These are phyloP conservation scores for Hesperophylax magnus DNA, from an alignment of 1,140 invertebrate species.

Conservation along the genomic window DNA sequence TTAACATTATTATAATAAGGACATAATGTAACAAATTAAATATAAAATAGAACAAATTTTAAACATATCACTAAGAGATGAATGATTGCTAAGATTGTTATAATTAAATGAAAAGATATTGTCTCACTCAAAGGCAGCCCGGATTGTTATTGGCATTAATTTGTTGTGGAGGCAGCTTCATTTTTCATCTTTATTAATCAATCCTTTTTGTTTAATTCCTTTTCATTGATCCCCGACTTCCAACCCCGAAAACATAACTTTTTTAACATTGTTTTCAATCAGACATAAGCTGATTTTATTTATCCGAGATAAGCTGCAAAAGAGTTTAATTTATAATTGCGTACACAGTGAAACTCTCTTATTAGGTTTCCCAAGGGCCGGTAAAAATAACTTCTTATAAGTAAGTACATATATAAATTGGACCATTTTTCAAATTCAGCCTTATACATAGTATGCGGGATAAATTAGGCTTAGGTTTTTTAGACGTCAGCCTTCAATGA, in stretches of 20 bases:
- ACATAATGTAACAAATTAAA: slow-evolving; percentile 32
- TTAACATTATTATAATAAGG: slow-evolving; percentile 30
- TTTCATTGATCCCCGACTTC: neutral
- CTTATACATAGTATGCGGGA: too few relatives aligned
- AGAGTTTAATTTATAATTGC: neutral
- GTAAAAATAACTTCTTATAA: too few relatives aligned
- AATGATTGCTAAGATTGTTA: slow-evolving; percentile 14
- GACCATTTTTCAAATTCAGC: too few relatives aligned
- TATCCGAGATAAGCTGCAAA: neutral
- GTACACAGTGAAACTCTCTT: too few relatives aligned
- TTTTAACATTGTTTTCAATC: slow-evolving; percentile 6
- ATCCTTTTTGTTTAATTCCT: neutral
- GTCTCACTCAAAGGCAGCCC: slow-evolving; percentile 17
- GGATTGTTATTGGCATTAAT: neutral
- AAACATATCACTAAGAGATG: slow-evolving; percentile 33
- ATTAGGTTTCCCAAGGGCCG: too few relatives aligned
- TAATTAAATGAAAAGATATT: neutral
- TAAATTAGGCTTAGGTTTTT: too few relatives aligned
- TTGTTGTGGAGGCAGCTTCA: neutral
- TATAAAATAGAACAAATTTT: slow-evolving; percentile 37
- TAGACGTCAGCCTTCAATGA: too few relatives aligned
- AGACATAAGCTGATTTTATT: neutral
- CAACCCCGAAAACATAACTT: neutral
- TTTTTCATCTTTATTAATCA: too few relatives aligned
- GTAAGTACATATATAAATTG: too few relatives aligned